Evolutionary conservation across 37 sponge, comb jelly and placozoan species (phyloP).

Genomic region (Spongilla lacustris): DNA sequence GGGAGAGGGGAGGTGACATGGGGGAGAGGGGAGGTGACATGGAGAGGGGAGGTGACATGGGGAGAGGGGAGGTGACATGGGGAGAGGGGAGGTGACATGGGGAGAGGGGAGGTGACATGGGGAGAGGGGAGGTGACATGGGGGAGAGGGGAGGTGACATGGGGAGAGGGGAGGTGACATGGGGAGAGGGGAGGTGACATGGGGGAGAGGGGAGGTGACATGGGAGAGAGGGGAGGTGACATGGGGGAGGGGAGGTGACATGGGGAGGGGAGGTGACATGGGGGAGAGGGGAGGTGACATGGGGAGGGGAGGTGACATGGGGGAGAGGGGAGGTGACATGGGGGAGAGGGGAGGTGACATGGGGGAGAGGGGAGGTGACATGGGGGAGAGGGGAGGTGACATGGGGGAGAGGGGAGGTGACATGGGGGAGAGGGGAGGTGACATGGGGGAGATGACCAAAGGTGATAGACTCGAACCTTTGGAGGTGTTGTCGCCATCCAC

Average conservation of each 20-base stretch:
- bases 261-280: background rate
- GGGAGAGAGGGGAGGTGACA: background rate
- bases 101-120: too few species aligned
- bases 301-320: background rate
- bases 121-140: too few species aligned
- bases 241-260: background rate
- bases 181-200: background rate
- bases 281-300: background rate
- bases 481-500: slow-evolving; percentile 75
- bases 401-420: background rate
- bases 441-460: background rate
- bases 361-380: background rate
- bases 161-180: background rate
- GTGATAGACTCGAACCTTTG: slow-evolving; percentile 52
- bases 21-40: too few species aligned
- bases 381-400: background rate
- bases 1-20: too few species aligned
- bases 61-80: too few species aligned
- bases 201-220: background rate
- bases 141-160: too few species aligned
- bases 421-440: background rate
- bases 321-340: background rate
- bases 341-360: background rate
- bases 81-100: too few species aligned
- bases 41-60: too few species aligned